A percentile compares a stretch with the other conserved stretches of the same genome.
phyloP scores from a whole-genome alignment of 2,797 vertebrate genomes.

The Galago senegalensis region DNA sequence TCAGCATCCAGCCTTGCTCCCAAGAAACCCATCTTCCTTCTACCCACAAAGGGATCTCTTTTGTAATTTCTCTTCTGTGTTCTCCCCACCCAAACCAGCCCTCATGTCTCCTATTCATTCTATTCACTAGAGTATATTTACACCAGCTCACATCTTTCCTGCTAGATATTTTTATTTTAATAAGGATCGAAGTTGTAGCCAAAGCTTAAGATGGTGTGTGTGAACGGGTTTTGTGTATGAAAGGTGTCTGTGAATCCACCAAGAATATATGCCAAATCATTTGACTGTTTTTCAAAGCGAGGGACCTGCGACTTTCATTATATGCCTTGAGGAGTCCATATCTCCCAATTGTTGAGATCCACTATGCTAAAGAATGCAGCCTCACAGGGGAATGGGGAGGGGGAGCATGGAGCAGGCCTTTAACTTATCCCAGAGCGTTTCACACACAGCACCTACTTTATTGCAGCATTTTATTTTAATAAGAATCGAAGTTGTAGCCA shows the following conservation, averaged over 20 bases:
- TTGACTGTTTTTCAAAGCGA: neutral
- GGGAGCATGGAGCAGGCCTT: neutral
- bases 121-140: neutral
- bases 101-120: neutral
- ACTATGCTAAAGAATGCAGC: neutral
- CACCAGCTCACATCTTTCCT: neutral
- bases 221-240: neutral
- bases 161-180: neutral
- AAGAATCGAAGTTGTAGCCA: too few relatives aligned
- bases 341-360: neutral
- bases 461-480: neutral
- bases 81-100: neutral
- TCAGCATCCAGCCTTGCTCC: neutral
- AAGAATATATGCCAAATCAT: neutral
- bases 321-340: neutral
- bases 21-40: neutral
- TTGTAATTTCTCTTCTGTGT: neutral
- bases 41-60: neutral
- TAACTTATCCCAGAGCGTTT: neutral
- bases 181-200: neutral
- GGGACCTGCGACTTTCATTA: neutral
- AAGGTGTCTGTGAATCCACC: neutral
- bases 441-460: neutral
- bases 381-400: neutral
- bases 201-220: neutral